Evolutionary conservation across 2,888 invertebrate species (phyloP), one percentile per base, ranked within the genome.

Genomic region (Polyommatus iphigenia): DNA sequence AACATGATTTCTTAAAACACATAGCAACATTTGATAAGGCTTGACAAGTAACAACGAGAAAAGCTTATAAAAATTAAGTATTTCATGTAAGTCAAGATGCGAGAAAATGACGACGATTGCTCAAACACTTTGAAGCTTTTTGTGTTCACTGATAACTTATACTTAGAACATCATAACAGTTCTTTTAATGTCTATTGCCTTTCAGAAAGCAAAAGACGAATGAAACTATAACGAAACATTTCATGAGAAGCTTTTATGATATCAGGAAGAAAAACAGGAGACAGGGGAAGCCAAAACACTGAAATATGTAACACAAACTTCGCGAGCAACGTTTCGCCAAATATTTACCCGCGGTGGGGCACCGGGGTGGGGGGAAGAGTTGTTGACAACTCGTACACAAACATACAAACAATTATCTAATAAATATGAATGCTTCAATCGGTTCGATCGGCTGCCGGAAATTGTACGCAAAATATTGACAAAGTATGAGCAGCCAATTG

Each of bases 311-410:
- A 72, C 18, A n/a, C 41, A 72, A 72, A 72, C 72, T 79, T 80
- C 77, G 78, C 79, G 57, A 76, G 72, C 78, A 77, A 78, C 36
- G n/a, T 75, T 72, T 62, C 62, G 76, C 62, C 76, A 76, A 79
- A 67, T 80, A 80, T 80, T 78, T 80, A 79, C 29, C 18, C 67
- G 29, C 29, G 15, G 67, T 29, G 67, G 57, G 67, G 57, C 8
- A 41, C 2, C 46, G 46, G 62, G 59, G 20, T 20, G 7, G 15
- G 18, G 13, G 29, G 15, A 62, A 20, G 13, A 5, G 24, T 67
- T 67, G 67, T 67, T 32, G 29, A 67, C 67, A 18, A 32, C 15
- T 32, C 67, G 29, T 32, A 15, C 15, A 67, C 67, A 67, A 67
- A 67, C 67, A 67, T 5, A 67, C 67, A 67, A 67, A 32, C 18